These are phyloP conservation scores for Caenorhabditis latens DNA, from an alignment of 1,140 invertebrate genomes.

Conservation along the genomic window DNA sequence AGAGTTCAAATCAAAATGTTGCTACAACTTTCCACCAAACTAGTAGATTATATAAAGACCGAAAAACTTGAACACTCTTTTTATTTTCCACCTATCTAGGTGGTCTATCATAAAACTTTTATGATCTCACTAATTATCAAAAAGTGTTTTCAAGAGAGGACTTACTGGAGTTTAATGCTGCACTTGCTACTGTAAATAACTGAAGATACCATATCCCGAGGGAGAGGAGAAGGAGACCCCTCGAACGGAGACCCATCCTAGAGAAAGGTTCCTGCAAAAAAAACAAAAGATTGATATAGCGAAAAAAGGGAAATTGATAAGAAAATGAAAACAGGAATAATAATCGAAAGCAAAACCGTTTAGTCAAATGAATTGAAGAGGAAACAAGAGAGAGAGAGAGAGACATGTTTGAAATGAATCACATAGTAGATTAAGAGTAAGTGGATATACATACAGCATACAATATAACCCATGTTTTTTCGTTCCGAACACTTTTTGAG, in stretches of 20 bases:
- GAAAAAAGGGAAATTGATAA: neutral
- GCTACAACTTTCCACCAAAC: too few relatives aligned
- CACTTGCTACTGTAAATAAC: slow-evolving; percentile 34
- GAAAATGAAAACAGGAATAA: slow-evolving; percentile 28
- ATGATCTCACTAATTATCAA: neutral
- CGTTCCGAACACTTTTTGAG: slow-evolving; percentile 2
- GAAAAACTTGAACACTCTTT: too few relatives aligned
- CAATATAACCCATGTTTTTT: neutral
- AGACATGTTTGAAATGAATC: neutral
- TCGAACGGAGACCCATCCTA: slow-evolving; percentile 51
- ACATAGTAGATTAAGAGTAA: slow-evolving; percentile 49
- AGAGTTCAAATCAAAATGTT: too few relatives aligned
- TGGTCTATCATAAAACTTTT: neutral
- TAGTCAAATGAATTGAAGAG: neutral
- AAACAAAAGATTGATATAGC: neutral
- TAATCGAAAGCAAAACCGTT: slow-evolving; percentile 45
- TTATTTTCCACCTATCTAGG: neutral
- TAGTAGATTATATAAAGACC: too few relatives aligned
- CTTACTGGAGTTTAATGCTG: slow-evolving; percentile 49
- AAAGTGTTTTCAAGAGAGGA: neutral
- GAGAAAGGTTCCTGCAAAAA: slow-evolving; percentile 38
- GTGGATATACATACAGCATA: neutral
- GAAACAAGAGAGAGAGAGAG: neutral
- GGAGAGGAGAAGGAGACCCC: slow-evolving; percentile 51
- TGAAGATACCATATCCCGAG: slow-evolving; percentile 52